A percentile compares a stretch with the other conserved stretches of the same genome.
These are phyloP conservation scores for Cottoperca gobio DNA, from an alignment of 2,797 vertebrate species.

Conservation along the genomic window DNA sequence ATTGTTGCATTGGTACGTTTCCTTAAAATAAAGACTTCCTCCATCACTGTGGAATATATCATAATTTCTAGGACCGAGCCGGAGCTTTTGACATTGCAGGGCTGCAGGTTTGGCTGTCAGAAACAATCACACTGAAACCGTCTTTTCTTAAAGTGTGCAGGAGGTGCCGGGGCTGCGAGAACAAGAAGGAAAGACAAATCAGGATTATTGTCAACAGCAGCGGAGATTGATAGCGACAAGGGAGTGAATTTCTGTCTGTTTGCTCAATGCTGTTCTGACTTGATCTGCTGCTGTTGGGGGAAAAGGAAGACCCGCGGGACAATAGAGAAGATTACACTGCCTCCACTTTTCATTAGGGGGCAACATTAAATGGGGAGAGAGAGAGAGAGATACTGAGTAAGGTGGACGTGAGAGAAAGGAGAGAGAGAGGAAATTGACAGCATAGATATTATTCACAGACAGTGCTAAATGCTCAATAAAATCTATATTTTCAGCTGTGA, in stretches of 20 bases:
- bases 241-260: constrained; percentile 81
- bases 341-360: constrained; percentile 74
- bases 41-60: neutral
- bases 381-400: constrained; percentile 15
- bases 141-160: constrained; percentile 71
- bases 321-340: constrained; percentile 74
- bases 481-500: constrained; percentile 36
- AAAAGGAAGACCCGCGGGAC: constrained; percentile 66
- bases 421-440: constrained; percentile 22
- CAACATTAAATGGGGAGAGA: constrained; percentile 63
- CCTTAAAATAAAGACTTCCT: neutral
- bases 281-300: constrained; percentile 73
- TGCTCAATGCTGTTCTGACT: constrained; percentile 68
- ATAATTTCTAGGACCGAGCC: constrained; percentile 3
- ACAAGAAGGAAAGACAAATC: constrained; percentile 77
- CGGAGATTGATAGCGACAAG: constrained; percentile 80
- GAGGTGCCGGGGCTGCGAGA: constrained; percentile 64
- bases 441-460: constrained; percentile 44
- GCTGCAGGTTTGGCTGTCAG: constrained; percentile 68
- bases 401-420: constrained; percentile 10
- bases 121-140: constrained; percentile 71
- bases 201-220: constrained; percentile 80
- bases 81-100: neutral
- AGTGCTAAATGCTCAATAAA: constrained; percentile 48
- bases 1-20: neutral